Conservation (phyloP, 2,888 invertebrate species). For the Limnephilus marmoratus region DNA sequence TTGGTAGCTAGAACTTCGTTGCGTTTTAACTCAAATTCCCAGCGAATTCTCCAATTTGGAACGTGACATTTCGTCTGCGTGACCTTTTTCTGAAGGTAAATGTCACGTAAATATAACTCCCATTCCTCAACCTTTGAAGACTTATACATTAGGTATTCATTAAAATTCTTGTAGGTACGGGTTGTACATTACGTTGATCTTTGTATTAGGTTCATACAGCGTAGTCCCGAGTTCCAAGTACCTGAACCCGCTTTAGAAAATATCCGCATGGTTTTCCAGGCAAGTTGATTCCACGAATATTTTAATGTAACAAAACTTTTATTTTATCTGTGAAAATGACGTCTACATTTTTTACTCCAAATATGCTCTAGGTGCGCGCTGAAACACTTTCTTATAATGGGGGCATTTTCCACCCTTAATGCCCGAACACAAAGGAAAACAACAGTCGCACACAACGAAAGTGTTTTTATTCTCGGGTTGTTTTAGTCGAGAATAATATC, state of each 20-base stretch:
- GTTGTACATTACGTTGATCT: neutral
- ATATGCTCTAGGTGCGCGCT: no score
- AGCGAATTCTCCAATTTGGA: neutral
- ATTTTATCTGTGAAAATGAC: no score
- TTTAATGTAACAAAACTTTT: neutral
- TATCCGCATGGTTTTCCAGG: neutral
- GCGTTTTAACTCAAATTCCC: neutral
- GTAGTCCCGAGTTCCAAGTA: neutral
- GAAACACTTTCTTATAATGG: neutral
- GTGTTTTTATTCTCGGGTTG: no score
- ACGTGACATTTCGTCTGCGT: constrained; percentile 51
- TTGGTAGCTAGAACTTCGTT: neutral
- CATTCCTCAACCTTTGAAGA: constrained; percentile 36
- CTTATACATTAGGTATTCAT: constrained; percentile 7
- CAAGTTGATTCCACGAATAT: neutral
- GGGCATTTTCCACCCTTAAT: neutral
- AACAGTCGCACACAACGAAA: neutral
- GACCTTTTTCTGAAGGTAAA: constrained; percentile 49
- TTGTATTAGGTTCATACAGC: neutral
- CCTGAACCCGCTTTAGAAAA: neutral
- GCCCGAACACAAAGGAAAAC: neutral
- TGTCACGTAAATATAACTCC: constrained; percentile 49
- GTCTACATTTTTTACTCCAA: no score
- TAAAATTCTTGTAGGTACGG: neutral
- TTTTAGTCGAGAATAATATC: no score